These are phyloP conservation scores for Hydrophis major DNA, from an alignment of 2,797 vertebrate species.

Conservation along the genomic window DNA sequence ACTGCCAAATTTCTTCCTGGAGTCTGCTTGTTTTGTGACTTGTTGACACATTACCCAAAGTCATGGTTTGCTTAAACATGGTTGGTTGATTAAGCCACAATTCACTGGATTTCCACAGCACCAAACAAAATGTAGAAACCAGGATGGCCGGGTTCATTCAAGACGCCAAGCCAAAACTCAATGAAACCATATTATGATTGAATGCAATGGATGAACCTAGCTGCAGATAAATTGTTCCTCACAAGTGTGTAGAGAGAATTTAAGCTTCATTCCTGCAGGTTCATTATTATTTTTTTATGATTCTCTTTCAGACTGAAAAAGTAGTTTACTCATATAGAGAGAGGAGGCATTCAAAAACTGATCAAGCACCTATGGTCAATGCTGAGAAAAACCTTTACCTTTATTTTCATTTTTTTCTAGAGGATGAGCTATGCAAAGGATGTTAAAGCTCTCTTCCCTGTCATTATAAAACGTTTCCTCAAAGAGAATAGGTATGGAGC, in stretches of 20 bases:
- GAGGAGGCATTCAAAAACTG: neutral
- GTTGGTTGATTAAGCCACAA: neutral
- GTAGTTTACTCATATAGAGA: neutral
- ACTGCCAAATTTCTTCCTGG: neutral
- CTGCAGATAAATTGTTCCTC: neutral
- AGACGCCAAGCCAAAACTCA: neutral
- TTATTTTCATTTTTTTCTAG: constrained; percentile 73
- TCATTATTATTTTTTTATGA: neutral
- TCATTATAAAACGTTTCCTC: constrained; percentile 99
- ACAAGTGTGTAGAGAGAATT: neutral
- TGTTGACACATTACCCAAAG: neutral
- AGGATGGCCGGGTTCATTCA: neutral
- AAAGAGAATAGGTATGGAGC: constrained; percentile 86
- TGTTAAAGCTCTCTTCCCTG: constrained; percentile 92
- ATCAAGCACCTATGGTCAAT: neutral
- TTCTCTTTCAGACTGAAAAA: neutral
- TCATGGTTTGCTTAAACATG: neutral
- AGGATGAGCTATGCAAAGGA: constrained; percentile 86
- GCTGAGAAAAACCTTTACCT: constrained; percentile 60
- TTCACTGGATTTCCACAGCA: neutral
- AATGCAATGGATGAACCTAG: neutral
- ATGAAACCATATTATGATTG: neutral
- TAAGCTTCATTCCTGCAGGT: neutral
- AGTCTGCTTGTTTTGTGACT: neutral
- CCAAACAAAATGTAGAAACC: neutral